Conservation (phyloP, 1,140 invertebrate genomes). For the Oryctes rhinoceros region DNA sequence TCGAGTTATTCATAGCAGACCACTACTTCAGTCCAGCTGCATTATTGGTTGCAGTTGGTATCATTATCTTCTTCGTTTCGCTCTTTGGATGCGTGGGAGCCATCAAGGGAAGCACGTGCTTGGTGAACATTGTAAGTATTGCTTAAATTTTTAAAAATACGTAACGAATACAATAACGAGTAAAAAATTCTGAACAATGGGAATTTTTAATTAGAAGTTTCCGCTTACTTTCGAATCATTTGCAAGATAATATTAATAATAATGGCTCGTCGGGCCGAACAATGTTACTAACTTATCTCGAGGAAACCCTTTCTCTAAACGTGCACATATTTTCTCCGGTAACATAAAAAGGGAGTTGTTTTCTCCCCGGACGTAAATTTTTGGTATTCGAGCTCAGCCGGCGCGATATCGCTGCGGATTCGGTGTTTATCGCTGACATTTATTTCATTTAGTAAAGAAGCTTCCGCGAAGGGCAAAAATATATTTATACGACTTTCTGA, state of each 20-base stretch:
- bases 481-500: conserved; percentile 21
- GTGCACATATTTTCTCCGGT: neutral
- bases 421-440: conserved; percentile 22
- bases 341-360: neutral
- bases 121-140: conserved; percentile 77
- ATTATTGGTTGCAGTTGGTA: conserved; percentile 78
- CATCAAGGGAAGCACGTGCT: conserved; percentile 81
- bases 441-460: conserved; percentile 36
- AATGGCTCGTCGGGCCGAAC: no score
- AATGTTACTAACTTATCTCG: no score
- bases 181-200: no score
- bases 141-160: no score
- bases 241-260: no score
- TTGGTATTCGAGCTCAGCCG: neutral
- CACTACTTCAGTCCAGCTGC: conserved; percentile 77
- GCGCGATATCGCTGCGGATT: conserved; percentile 15
- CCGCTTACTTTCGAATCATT: no score
- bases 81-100: conserved; percentile 85
- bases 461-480: neutral
- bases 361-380: neutral
- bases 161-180: no score
- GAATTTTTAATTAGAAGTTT: no score
- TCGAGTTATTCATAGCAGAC: conserved; percentile 73
- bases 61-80: conserved; percentile 79
- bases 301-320: neutral